A percentile compares a stretch with the other conserved stretches of the same genome.
Evolutionary conservation across 2,888 invertebrate genomes (phyloP).

Genomic region (Auanema sp.): DNA sequence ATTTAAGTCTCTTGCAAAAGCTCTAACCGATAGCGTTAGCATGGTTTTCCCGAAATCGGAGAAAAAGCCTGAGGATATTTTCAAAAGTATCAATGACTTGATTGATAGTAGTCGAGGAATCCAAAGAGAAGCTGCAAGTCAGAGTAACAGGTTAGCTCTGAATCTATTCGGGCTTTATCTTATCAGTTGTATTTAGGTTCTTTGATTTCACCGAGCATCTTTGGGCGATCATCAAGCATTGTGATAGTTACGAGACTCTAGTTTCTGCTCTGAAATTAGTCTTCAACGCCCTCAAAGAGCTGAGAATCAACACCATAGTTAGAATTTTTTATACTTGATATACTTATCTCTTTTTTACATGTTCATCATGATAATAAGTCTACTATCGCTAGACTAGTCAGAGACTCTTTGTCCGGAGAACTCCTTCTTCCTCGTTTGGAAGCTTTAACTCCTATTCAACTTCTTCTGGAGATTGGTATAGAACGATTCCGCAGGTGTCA

Average conservation of each 20-base stretch:
- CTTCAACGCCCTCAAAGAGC: slow-evolving; percentile 13
- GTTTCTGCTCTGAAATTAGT: slow-evolving; percentile 11
- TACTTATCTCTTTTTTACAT: not conserved
- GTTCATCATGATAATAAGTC: slow-evolving; percentile 24
- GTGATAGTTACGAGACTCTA: slow-evolving; percentile 9
- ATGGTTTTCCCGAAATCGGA: too few relatives aligned
- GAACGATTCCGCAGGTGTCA: slow-evolving; percentile 19
- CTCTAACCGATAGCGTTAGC: too few relatives aligned
- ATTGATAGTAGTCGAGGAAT: not conserved
- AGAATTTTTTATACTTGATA: not conserved
- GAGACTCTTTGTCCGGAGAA: slow-evolving; percentile 19
- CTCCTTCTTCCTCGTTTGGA: slow-evolving; percentile 25
- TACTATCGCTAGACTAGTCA: slow-evolving; percentile 21
- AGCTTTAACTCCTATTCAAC: slow-evolving; percentile 20
- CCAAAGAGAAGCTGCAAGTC: not conserved
- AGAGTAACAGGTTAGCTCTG: not conserved
- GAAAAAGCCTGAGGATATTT: too few relatives aligned
- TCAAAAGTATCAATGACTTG: not conserved
- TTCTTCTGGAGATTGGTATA: slow-evolving; percentile 23
- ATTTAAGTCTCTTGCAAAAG: too few relatives aligned
- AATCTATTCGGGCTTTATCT: too few relatives aligned
- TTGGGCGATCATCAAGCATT: slow-evolving; percentile 14
- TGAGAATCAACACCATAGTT: slow-evolving; percentile 18
- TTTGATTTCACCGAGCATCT: slow-evolving; percentile 26
- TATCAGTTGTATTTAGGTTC: slow-evolving; percentile 7